Evolutionary conservation across 2,113 vertebrate genomes (phyloP).

Genomic region (Ovis canadensis): DNA sequence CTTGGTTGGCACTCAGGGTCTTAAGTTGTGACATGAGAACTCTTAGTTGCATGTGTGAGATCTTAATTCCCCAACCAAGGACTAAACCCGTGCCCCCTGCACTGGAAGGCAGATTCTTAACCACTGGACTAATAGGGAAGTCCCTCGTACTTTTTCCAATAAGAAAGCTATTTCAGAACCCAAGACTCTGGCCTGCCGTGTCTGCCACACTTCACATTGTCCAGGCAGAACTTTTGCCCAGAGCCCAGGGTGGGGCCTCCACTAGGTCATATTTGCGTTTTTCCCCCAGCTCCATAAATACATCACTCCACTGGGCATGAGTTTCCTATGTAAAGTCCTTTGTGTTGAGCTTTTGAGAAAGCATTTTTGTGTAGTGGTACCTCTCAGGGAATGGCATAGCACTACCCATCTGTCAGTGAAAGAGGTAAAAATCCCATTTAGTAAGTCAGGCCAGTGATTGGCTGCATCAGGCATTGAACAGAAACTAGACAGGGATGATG

Average conservation of each 20-base stretch:
- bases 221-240: neutral
- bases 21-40: neutral
- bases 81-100: neutral
- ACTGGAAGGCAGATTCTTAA: neutral
- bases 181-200: neutral
- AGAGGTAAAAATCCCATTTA: neutral
- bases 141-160: neutral
- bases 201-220: neutral
- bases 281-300: conserved; percentile 63
- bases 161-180: neutral
- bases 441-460: neutral
- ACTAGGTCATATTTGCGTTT: conserved; percentile 23
- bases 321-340: neutral
- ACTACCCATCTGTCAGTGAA: neutral
- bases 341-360: neutral
- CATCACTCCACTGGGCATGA: neutral
- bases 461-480: neutral
- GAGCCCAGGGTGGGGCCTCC: neutral
- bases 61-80: neutral
- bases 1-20: neutral
- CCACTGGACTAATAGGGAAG: neutral
- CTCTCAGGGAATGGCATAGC: neutral
- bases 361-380: neutral
- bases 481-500: neutral
- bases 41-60: neutral